Conservation (phyloP, 1,140 invertebrate genomes). For the Argopecten irradians region DNA sequence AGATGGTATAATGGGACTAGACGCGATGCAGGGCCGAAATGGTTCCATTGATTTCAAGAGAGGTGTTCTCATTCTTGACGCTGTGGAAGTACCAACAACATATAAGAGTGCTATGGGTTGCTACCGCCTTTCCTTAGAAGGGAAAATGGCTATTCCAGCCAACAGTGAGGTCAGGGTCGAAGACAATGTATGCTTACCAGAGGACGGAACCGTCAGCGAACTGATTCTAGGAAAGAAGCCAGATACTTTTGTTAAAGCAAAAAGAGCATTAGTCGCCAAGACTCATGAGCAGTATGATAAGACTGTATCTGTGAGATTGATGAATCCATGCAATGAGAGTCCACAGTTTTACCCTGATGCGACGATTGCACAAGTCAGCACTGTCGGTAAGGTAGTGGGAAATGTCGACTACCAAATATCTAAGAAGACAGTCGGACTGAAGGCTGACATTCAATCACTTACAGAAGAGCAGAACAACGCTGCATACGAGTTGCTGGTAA, state of each 20-base stretch:
- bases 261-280: background rate
- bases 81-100: background rate
- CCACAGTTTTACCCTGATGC: too few species aligned
- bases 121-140: conserved; percentile 8
- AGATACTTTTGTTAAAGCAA: background rate
- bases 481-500: background rate
- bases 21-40: too few species aligned
- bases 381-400: background rate
- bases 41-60: too few species aligned
- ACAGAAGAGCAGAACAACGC: background rate
- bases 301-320: background rate
- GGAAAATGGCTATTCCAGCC: conserved; percentile 25
- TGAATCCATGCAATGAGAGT: too few species aligned
- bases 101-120: conserved; percentile 35
- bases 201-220: background rate
- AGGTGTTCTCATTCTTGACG: conserved; percentile 16
- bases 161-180: conserved; percentile 25
- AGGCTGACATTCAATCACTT: background rate
- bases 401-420: background rate
- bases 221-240: background rate
- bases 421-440: background rate
- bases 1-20: too few species aligned
- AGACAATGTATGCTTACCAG: background rate
- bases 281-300: background rate
- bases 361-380: too few species aligned